A percentile compares a stretch with the other conserved stretches of the same genome.
phyloP scores from a whole-genome alignment of 2,888 invertebrate genomes.

The Amphipyra tragopoginis region DNA sequence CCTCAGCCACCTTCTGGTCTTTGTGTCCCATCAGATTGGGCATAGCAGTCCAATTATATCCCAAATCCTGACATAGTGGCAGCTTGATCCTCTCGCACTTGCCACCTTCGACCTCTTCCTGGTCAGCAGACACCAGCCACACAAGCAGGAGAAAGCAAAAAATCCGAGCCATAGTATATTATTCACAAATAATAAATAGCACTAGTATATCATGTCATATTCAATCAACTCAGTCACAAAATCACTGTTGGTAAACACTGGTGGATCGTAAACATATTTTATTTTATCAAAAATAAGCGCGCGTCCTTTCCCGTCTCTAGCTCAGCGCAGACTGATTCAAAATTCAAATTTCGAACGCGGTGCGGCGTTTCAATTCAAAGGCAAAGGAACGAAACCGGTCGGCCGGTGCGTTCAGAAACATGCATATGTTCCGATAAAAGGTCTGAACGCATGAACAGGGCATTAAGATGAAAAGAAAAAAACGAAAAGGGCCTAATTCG shows the following conservation, averaged over 20 bases:
- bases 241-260: slow-evolving; percentile 74
- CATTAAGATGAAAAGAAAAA: slow-evolving; percentile 83
- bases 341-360: slow-evolving; percentile 76
- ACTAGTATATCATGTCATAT: slow-evolving; percentile 76
- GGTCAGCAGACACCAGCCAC: slow-evolving; percentile 82
- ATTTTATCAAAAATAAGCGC: slow-evolving; percentile 42
- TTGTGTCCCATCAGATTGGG: slow-evolving; percentile 96
- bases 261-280: slow-evolving; percentile 79
- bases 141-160: slow-evolving; percentile 76
- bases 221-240: slow-evolving; percentile 75
- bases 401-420: slow-evolving; percentile 81
- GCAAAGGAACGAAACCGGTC: slow-evolving; percentile 85
- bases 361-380: slow-evolving; percentile 82
- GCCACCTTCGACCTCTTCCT: slow-evolving; percentile 84
- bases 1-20: slow-evolving; percentile 94
- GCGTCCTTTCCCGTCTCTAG: slow-evolving; percentile 65
- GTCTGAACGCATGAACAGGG: slow-evolving; percentile 86
- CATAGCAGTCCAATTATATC: slow-evolving; percentile 96
- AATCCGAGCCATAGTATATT: slow-evolving; percentile 81
- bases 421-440: slow-evolving; percentile 88
- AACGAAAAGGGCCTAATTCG: slow-evolving; percentile 86
- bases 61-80: slow-evolving; percentile 94
- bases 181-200: slow-evolving; percentile 66
- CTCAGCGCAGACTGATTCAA: slow-evolving; percentile 80
- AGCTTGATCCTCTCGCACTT: slow-evolving; percentile 95